Evolutionary conservation across 2,113 vertebrate genomes (phyloP).

Genomic region (Trogon surrucura): DNA sequence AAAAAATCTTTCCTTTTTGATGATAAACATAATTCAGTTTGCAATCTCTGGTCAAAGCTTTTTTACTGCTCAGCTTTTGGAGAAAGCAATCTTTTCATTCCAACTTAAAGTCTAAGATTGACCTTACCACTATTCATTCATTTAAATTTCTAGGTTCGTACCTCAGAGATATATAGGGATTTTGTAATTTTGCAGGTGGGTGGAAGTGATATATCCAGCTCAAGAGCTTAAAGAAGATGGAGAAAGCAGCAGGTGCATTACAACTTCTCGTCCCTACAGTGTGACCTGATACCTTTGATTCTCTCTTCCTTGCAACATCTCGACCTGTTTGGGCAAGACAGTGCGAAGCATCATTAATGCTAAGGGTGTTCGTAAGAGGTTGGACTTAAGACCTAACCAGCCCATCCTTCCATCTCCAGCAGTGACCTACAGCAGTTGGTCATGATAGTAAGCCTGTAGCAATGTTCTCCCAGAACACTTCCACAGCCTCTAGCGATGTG

Average conservation of each 20-base stretch:
- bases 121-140: neutral
- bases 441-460: rapidly evolving
- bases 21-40: neutral
- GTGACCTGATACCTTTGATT: neutral
- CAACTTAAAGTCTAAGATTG: neutral
- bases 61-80: too few relatives aligned
- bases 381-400: neutral
- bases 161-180: neutral
- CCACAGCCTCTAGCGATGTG: neutral
- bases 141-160: neutral
- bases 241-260: neutral
- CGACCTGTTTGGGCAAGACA: neutral
- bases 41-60: neutral
- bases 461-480: neutral
- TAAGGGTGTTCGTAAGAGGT: rapidly evolving
- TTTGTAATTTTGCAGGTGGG: neutral
- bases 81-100: neutral
- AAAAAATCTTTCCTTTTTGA: neutral
- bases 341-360: neutral
- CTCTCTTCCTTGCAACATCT: neutral
- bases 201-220: neutral
- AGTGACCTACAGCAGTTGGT: neutral
- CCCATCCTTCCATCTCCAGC: neutral
- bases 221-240: neutral
- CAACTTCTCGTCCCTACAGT: neutral